These are phyloP conservation scores for Sebastiscus albofasciatus DNA, from an alignment of 2,797 vertebrate species.

Conservation along the genomic window DNA sequence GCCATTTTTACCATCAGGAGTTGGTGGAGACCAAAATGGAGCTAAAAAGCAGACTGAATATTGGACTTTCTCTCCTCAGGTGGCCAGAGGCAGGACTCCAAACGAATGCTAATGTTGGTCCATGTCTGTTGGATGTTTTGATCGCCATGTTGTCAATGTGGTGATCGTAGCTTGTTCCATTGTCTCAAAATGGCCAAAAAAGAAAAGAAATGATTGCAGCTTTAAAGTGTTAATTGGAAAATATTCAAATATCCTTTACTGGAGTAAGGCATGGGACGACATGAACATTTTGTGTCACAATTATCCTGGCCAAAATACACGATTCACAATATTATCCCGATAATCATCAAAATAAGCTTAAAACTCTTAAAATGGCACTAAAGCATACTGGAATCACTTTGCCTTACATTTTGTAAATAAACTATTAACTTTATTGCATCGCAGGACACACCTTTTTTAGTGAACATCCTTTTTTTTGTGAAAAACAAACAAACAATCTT, in stretches of 20 bases:
- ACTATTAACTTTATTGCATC: no score
- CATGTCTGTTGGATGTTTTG: background rate
- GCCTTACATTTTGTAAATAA: background rate
- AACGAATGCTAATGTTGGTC: background rate
- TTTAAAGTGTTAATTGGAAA: background rate
- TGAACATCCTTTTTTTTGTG: no score
- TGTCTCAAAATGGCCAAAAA: background rate
- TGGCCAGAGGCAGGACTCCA: background rate
- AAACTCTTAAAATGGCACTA: no score
- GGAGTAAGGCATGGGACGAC: background rate
- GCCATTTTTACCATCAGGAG: background rate
- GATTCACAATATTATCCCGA: no score
- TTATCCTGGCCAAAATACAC: background rate
- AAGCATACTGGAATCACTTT: background rate
- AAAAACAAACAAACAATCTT: no score
- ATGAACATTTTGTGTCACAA: background rate
- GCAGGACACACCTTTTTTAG: no score
- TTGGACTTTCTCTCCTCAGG: background rate
- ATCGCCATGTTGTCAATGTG: background rate
- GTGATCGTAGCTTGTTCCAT: background rate
- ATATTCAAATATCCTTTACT: background rate
- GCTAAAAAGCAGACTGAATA: background rate
- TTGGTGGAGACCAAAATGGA: no score
- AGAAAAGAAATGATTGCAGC: background rate
- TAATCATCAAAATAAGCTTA: no score